A percentile compares a stretch with the other conserved stretches of the same genome.
phyloP scores from a whole-genome alignment of 2,113 vertebrate species.

The Plotosus lineatus region DNA sequence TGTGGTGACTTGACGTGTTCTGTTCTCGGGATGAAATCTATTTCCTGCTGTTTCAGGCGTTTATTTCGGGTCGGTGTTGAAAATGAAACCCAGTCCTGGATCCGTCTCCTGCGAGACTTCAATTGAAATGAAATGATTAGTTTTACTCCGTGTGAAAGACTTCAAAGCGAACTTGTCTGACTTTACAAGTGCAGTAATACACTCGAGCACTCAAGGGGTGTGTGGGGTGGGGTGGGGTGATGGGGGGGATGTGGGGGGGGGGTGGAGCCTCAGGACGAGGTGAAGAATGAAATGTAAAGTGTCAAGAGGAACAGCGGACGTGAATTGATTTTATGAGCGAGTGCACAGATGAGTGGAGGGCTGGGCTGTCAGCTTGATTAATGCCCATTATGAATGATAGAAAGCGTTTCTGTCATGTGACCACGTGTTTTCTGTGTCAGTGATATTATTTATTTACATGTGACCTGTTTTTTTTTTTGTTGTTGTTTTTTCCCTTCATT shows the following conservation, averaged over 20 bases:
- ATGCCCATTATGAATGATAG: background rate
- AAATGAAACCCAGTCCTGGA: background rate
- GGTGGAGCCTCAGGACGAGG: background rate
- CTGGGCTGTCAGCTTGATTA: constrained; percentile 1
- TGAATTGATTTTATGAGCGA: constrained; percentile 14
- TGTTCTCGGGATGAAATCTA: no score
- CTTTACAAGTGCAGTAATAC: background rate
- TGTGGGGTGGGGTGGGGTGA: background rate
- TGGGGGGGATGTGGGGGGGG: no score
- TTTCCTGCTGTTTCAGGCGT: background rate
- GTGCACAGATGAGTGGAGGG: background rate
- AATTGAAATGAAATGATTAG: constrained; percentile 18
- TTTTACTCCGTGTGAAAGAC: constrained; percentile 15
- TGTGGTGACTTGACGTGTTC: background rate
- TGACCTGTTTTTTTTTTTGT: background rate
- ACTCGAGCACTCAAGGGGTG: background rate
- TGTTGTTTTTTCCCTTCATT: constrained; percentile 30
- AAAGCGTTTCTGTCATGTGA: background rate
- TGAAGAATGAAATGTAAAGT: background rate
- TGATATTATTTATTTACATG: background rate
- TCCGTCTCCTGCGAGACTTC: background rate
- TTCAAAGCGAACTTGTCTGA: constrained; percentile 25
- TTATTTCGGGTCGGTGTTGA: background rate
- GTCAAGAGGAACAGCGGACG: background rate
- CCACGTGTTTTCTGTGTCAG: background rate